Evolutionary conservation across 2,797 vertebrate genomes (phyloP).

Genomic region (Bufotes viridis): DNA sequence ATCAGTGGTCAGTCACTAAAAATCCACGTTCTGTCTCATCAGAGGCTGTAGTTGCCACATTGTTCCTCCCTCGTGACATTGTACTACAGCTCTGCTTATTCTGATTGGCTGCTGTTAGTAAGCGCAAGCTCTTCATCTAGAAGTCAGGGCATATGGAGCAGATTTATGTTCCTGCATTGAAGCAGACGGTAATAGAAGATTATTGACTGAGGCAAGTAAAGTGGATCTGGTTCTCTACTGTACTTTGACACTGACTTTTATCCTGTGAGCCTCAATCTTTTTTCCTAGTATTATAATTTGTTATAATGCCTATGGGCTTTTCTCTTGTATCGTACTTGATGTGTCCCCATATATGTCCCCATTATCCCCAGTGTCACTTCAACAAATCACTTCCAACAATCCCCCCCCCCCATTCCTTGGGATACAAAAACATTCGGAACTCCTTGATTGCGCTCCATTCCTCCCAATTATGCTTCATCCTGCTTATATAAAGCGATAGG

Average conservation of each 20-base stretch:
- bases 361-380: not conserved
- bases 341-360: not conserved
- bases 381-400: not conserved
- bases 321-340: not conserved
- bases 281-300: not conserved
- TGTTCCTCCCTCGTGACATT: not conserved
- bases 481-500: not conserved
- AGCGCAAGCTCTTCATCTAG: not conserved
- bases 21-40: too few relatives aligned
- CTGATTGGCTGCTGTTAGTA: not conserved
- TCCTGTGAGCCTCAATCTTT: not conserved
- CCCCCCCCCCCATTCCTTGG: not conserved
- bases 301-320: too few relatives aligned
- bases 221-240: not conserved
- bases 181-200: not conserved
- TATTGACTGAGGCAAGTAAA: not conserved
- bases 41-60: not conserved
- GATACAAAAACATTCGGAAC: not conserved
- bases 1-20: too few relatives aligned
- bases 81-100: not conserved
- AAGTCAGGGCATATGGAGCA: not conserved
- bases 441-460: not conserved
- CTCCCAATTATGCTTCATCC: not conserved
- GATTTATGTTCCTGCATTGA: not conserved
- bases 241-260: not conserved